Evolutionary conservation across 2,797 vertebrate species (phyloP).

Genomic region (Pristis pectinata): DNA sequence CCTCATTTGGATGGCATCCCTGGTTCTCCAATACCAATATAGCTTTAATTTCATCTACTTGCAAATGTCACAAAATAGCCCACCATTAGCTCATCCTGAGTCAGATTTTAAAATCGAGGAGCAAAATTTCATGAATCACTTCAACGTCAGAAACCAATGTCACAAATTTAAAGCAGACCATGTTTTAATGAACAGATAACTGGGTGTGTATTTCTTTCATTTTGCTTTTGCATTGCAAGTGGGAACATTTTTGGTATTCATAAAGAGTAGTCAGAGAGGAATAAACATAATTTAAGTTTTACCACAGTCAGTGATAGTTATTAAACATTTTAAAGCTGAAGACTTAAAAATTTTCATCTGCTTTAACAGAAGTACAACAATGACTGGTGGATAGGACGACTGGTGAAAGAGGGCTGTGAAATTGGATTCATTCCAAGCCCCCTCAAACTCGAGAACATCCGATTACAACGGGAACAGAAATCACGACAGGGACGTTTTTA

Average conservation of each 20-base stretch:
- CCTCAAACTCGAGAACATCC: slow-evolving; percentile 84
- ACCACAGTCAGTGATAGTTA: background rate
- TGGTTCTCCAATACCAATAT: background rate
- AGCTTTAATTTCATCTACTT: background rate
- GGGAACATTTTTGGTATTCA: background rate
- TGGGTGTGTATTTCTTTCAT: background rate
- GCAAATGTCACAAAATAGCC: background rate
- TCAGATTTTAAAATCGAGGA: background rate
- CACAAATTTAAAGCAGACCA: background rate
- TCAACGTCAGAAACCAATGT: background rate
- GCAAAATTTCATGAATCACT: background rate
- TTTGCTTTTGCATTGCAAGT: background rate
- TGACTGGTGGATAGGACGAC: slow-evolving; percentile 96
- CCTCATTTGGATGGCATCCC: too few species aligned
- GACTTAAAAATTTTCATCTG: background rate
- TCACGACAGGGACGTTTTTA: slow-evolving; percentile 75
- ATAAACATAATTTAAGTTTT: background rate
- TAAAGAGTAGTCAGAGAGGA: background rate
- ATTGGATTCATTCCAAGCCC: slow-evolving; percentile 96
- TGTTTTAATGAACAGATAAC: background rate
- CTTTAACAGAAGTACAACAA: slow-evolving; percentile 84
- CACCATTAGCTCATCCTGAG: too few species aligned
- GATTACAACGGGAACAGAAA: slow-evolving; percentile 91
- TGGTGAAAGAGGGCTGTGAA: slow-evolving; percentile 97
- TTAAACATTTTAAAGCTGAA: slow-evolving; percentile 19